Conservation (phyloP, 2,113 vertebrate species). For the Ailuropoda melanoleuca region DNA sequence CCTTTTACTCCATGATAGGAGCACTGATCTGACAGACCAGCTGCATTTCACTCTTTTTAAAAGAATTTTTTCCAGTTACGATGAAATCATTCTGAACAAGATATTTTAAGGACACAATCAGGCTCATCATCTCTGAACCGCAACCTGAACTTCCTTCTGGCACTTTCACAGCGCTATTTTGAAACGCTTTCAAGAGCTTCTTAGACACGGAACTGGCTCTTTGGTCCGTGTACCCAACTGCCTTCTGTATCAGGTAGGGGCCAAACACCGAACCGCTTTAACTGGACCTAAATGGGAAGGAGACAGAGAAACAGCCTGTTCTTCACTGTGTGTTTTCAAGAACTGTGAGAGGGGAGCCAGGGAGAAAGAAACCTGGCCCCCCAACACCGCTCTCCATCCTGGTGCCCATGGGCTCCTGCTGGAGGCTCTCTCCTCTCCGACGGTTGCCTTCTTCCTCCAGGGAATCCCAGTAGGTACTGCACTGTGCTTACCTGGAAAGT, state of each 20-base stretch:
- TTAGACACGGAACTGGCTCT: not conserved
- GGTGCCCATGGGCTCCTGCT: accelerated
- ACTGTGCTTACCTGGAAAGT: not conserved
- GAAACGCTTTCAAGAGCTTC: constrained; percentile 46
- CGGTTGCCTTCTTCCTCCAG: not conserved
- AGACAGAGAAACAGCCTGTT: not conserved
- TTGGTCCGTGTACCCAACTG: not conserved
- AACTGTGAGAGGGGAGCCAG: not conserved
- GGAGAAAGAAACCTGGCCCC: not conserved
- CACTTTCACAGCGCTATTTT: constrained; percentile 28
- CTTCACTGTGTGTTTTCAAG: not conserved
- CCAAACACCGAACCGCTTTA: not conserved
- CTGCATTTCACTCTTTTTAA: not conserved
- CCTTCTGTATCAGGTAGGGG: not conserved
- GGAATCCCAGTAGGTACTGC: not conserved
- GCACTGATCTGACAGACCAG: not conserved
- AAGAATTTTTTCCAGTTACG: not conserved
- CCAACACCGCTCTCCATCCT: not conserved
- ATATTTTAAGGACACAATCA: not conserved
- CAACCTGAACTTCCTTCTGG: constrained; percentile 42
- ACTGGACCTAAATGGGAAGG: not conserved
- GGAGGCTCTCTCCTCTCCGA: accelerated
- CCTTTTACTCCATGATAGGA: not conserved
- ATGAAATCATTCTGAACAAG: not conserved
- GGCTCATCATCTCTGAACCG: not conserved